Percentiles rank a stretch among this genome's conserved stretches.
Conservation (phyloP, 2,797 vertebrate genomes). For the Antrozous pallidus region DNA sequence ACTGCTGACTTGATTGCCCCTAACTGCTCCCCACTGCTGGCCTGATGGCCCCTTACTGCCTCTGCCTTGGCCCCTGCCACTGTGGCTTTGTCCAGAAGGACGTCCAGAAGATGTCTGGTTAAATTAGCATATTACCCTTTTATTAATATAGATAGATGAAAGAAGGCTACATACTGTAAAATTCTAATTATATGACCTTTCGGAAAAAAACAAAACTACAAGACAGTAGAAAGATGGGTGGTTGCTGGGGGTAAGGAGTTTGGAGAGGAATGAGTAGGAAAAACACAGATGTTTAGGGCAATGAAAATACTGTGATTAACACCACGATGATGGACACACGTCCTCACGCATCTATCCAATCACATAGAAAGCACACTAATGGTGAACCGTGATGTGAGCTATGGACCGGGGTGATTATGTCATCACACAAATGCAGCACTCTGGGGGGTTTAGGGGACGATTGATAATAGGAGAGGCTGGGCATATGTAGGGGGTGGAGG, state of each 20-base stretch:
- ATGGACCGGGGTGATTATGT: background rate
- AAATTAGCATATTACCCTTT: no score
- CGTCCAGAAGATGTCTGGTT: no score
- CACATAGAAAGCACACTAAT: background rate
- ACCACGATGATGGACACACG: background rate
- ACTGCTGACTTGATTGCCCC: no score
- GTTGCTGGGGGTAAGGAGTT: background rate
- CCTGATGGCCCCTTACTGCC: no score
- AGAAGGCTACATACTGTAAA: background rate
- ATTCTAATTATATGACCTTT: background rate
- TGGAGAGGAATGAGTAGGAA: background rate
- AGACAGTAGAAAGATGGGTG: background rate
- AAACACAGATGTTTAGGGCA: background rate
- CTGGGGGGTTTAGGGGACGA: background rate
- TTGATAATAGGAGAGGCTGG: background rate
- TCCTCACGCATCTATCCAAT: background rate
- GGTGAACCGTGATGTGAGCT: background rate
- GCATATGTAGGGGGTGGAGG: background rate
- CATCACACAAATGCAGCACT: background rate
- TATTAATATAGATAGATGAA: background rate
- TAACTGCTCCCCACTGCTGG: no score
- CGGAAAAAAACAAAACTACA: background rate
- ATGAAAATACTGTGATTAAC: background rate
- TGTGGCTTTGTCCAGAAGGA: no score
- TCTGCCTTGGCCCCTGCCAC: no score